Evolutionary conservation across 2,113 vertebrate species (phyloP).

Genomic region (Zapornia atra): DNA sequence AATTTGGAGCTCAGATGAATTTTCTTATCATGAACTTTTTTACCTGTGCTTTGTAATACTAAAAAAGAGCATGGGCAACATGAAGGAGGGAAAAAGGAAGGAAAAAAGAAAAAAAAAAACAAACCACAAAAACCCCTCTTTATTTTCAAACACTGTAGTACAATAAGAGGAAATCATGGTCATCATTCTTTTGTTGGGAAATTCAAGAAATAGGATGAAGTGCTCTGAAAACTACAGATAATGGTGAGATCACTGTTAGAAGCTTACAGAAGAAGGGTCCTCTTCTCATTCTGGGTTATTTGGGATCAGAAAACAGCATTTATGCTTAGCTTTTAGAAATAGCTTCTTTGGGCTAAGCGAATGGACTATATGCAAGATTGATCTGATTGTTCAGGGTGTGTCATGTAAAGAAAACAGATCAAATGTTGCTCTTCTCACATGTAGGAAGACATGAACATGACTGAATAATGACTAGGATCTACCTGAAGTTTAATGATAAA

Average conservation of each 20-base stretch:
- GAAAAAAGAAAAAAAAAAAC: background rate
- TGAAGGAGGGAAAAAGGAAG: background rate
- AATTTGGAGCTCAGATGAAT: background rate
- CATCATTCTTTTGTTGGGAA: background rate
- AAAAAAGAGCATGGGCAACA: background rate
- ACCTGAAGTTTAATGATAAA: background rate
- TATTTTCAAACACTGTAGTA: background rate
- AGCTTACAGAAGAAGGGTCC: background rate
- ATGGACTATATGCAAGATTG: background rate
- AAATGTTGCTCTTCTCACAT: background rate
- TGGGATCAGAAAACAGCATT: background rate
- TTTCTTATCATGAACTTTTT: background rate
- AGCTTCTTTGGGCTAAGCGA: background rate
- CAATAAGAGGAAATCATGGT: background rate
- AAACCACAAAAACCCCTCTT: background rate
- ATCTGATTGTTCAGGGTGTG: background rate
- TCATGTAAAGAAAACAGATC: background rate
- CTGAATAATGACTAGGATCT: background rate
- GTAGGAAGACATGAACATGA: background rate
- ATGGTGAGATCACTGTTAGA: background rate
- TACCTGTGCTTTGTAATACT: background rate
- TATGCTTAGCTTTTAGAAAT: background rate
- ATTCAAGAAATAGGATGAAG: background rate
- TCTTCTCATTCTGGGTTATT: background rate
- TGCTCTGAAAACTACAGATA: background rate